Conservation (phyloP, 2,797 vertebrate species). For the Peromyscus nudipes region DNA sequence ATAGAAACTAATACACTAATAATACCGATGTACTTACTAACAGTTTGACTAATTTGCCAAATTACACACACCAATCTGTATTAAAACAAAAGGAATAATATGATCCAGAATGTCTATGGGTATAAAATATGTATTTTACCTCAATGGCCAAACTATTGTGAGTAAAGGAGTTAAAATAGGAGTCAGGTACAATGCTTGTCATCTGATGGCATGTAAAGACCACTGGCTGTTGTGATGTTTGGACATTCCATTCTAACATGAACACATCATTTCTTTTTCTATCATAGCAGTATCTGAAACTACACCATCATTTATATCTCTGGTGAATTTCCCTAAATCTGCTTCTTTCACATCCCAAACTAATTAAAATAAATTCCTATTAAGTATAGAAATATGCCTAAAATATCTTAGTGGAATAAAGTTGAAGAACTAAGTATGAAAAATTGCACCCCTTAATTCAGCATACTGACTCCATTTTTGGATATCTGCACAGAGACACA, state of each 20-base stretch:
- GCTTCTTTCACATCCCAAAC: conserved; percentile 95
- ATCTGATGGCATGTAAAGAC: conserved; percentile 64
- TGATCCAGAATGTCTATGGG: conserved; percentile 14
- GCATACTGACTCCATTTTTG: conserved; percentile 95
- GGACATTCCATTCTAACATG: conserved; percentile 84
- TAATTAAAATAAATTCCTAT: conserved; percentile 94
- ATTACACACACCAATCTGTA: conserved; percentile 1
- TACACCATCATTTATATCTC: conserved; percentile 96
- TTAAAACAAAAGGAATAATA: conserved; percentile 64
- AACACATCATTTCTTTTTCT: conserved; percentile 90
- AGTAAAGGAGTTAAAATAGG: conserved; percentile 71
- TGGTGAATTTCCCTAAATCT: conserved; percentile 94
- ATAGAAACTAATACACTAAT: neutral
- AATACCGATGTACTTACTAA: conserved; percentile 63
- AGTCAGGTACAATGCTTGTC: conserved; percentile 31
- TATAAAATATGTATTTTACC: conserved; percentile 48
- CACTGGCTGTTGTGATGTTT: conserved; percentile 70
- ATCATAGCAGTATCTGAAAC: conserved; percentile 94
- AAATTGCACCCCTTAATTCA: conserved; percentile 93
- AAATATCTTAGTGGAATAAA: conserved; percentile 80
- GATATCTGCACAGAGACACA: conserved; percentile 96
- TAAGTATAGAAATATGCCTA: conserved; percentile 73
- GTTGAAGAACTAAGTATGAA: conserved; percentile 76
- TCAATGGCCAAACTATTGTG: conserved; percentile 71
- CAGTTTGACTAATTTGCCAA: conserved; percentile 61